Percentiles rank a stretch among this genome's conserved stretches.
phyloP scores from a whole-genome alignment of 2,797 vertebrate species.

The Platyrinchus mystaceus region DNA sequence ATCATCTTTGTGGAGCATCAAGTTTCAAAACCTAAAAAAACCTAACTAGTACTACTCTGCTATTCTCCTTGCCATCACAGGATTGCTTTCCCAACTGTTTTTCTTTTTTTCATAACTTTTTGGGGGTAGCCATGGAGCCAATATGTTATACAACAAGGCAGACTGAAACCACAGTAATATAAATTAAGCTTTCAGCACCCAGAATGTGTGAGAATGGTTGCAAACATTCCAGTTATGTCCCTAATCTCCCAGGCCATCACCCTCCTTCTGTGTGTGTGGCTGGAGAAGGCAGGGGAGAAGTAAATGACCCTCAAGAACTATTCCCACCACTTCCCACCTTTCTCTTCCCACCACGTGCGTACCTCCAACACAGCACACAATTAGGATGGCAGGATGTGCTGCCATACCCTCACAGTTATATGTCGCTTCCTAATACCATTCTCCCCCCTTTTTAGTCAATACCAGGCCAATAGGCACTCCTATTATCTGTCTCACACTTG shows the following conservation, averaged over 20 bases:
- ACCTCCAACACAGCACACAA: background rate
- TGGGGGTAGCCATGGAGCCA: background rate
- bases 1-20: background rate
- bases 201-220: background rate
- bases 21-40: background rate
- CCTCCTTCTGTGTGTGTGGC: background rate
- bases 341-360: background rate
- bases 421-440: background rate
- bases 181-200: background rate
- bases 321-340: background rate
- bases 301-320: background rate
- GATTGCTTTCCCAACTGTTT: background rate
- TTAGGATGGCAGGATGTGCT: background rate
- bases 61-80: background rate
- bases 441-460: background rate
- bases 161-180: background rate
- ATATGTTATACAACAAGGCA: background rate
- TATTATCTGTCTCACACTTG: background rate
- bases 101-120: background rate
- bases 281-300: background rate
- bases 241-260: background rate
- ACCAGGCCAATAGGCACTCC: background rate
- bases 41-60: background rate
- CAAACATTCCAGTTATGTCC: background rate
- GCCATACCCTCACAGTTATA: background rate